A percentile compares a stretch with the other conserved stretches of the same genome.
Conservation (phyloP, 1,140 invertebrate genomes). For the Bombus haemorrhoidalis region DNA sequence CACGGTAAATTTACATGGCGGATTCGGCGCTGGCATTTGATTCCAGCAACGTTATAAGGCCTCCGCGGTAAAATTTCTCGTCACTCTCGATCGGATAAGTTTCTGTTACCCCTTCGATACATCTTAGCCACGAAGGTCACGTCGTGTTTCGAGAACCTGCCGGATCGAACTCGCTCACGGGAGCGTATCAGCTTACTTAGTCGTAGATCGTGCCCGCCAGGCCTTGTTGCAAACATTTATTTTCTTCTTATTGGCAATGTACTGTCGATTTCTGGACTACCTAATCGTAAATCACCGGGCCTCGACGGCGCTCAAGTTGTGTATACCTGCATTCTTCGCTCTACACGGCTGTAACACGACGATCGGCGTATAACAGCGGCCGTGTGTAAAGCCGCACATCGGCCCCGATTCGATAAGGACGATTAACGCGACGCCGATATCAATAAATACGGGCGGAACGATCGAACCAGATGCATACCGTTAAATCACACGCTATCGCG, state of each 20-base stretch:
- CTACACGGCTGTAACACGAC: constrained; percentile 62
- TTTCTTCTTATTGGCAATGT: constrained; percentile 70
- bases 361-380: constrained; percentile 42
- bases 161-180: constrained; percentile 59
- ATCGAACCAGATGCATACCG: not conserved
- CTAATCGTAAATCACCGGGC: constrained; percentile 69
- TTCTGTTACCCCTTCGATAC: constrained; percentile 51
- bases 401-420: constrained; percentile 50
- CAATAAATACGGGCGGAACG: constrained; percentile 43
- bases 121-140: constrained; percentile 54
- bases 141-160: constrained; percentile 65
- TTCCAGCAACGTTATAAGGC: not conserved
- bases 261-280: constrained; percentile 72
- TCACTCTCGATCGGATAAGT: constrained; percentile 56
- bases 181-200: constrained; percentile 67
- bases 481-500: constrained; percentile 31
- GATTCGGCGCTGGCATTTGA: constrained; percentile 42
- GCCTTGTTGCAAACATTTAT: constrained; percentile 64
- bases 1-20: constrained; percentile 37
- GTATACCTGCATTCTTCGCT: constrained; percentile 60
- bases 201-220: constrained; percentile 67
- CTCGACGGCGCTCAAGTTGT: constrained; percentile 53
- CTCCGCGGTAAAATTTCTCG: constrained; percentile 38
- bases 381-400: constrained; percentile 6
- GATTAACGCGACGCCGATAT: constrained; percentile 57